phyloP scores from a whole-genome alignment of 2,888 invertebrate genomes.

The Agrotis exclamationis region DNA sequence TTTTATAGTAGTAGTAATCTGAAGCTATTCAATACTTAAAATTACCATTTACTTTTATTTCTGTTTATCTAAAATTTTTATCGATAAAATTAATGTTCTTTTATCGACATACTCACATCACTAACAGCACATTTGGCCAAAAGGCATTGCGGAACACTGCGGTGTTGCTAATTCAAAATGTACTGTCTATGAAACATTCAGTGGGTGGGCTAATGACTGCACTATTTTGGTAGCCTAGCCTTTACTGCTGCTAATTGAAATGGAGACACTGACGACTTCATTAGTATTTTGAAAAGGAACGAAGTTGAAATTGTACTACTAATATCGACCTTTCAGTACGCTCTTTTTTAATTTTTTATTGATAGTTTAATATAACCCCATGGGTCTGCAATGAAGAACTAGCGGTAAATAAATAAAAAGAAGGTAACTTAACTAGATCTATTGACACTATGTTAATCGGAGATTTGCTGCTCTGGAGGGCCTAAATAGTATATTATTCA shows the following conservation, averaged over 20 bases:
- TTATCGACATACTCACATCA: constrained; percentile 65
- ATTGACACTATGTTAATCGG: too few species aligned
- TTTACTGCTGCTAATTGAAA: constrained; percentile 25
- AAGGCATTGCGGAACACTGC: constrained; percentile 77
- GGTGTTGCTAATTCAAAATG: constrained; percentile 80
- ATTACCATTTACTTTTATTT: too few species aligned
- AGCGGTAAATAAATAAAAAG: too few species aligned
- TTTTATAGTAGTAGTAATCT: too few species aligned
- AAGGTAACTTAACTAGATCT: not conserved
- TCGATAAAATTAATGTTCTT: constrained; percentile 26
- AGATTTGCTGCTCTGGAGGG: too few species aligned
- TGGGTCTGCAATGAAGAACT: not conserved
- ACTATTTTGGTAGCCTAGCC: constrained; percentile 62
- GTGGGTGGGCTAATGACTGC: constrained; percentile 70
- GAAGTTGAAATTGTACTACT: not conserved
- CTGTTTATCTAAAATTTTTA: not conserved
- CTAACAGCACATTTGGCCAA: constrained; percentile 74
- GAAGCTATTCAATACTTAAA: too few species aligned
- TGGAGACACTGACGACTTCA: not conserved
- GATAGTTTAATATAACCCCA: not conserved
- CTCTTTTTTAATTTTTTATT: not conserved
- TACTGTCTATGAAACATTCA: constrained; percentile 81
- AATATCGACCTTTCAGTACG: too few species aligned
- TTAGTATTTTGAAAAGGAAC: not conserved
- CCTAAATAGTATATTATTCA: too few species aligned